Evolutionary conservation across 2,797 vertebrate genomes (phyloP), one percentile per base, ranked within the genome.

Genomic region (Chaetodon trifasciatus): DNA sequence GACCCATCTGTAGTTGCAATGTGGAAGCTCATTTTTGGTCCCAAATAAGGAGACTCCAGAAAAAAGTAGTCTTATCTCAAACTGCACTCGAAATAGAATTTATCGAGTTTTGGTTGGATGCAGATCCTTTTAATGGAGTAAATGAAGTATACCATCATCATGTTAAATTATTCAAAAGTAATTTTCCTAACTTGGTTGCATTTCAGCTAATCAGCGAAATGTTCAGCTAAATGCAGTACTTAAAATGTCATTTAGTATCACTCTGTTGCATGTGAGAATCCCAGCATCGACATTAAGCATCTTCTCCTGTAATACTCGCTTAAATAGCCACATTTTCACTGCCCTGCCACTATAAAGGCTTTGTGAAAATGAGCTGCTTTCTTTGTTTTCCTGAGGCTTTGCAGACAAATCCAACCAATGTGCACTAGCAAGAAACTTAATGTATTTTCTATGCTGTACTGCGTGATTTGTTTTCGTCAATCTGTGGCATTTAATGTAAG

Each of bases 401-500:
- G 19, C 39, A 74, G 67, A 76, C 50, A 73, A 71, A 79, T 81
- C 39, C 74, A 79, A 47, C 60, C 72, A 85, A 79, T 60, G 2
- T 49, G 32, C 60, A 76, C 53, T 2, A 9, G 68, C 63, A 44
- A 85, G 57, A 58, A 69, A 61, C 32, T 17, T 6, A 68, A 81
- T 81, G 50, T 47, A 47, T 81, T 81, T 87, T 78, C 69, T 57
- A 46, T 72, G 44, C 83, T 49, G 70, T 57, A 70, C 47, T 84
- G 81, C 76, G 79, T 86, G 62, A 76, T 88, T 91, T 81, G 75
- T 80, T 86, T 70, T 39, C 55, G 74, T 88, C 40, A 17, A 35
- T 84, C 58, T 5, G 4, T 75, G 23, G 57, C 66, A 52, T 89
- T 91, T 88, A 80, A 82, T 87, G 70, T 58, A 90, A 87, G 75